Base-by-base conservation (phyloP, 2,113 vertebrate genomes). In the Tupaia chinensis region DNA sequence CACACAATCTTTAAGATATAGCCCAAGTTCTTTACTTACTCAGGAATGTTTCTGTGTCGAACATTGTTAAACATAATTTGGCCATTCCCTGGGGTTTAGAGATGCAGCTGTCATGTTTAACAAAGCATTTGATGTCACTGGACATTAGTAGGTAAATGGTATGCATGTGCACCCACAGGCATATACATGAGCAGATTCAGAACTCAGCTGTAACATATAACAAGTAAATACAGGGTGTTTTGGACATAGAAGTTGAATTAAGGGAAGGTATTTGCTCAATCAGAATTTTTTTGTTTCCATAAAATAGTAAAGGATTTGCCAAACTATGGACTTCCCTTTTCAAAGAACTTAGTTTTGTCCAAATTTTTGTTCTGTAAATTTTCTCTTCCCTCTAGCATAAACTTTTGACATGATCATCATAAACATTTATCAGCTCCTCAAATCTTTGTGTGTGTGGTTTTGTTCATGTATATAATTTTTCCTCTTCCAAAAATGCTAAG, bases 401-500 rank as follows among this genome's bases (percentile, higher is more conserved):
- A 29, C 29, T 76, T 54, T 61, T 63, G 29, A 92, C 44, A 91
- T 23, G n/a, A 83, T 72, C 32, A 77, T 60, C 23, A 70, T 80
- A 81, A 81, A 93, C 9, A 17, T 94, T 81, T 19, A 60, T 81
- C 9, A 5, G 4, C 7, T 17, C 78, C 32, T 87, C 60, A 89
- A 54, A 82, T 27, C 53, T 72, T 9, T 61, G 17, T 78, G 34
- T 72, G 6, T 69, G 17, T 89, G n/a, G 80, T 68, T 87, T 83
- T 86, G 27, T 32, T 83, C 25, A 60, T 8, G 1, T 85, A 4
- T 86, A n/a, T 29, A 29, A 54, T 81, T 32, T 86, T 82, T 91
- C 34, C 54, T 69, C 63, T 91, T 74, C 20, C 60, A 91, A 97
- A 95, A 95, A 81, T 73, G 6, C 54, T 93, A 65, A 79, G 63